Conservation (phyloP, 2,113 vertebrate species). For the Nycticebus coucang region DNA sequence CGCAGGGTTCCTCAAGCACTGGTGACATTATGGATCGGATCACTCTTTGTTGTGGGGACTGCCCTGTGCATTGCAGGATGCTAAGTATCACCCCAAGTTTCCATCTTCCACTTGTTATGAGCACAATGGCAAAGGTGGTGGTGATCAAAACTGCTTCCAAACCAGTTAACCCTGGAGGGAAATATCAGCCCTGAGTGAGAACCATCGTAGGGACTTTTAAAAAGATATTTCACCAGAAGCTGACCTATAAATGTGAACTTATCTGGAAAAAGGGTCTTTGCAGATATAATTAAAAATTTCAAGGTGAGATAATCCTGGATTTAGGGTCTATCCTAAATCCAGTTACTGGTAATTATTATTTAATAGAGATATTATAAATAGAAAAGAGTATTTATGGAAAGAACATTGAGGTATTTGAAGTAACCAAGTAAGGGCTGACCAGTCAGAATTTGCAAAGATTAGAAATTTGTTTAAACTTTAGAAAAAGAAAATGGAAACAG, state of each 20-base stretch:
- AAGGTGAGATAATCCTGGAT: not conserved
- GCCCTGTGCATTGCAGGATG: not conserved
- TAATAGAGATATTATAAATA: not conserved
- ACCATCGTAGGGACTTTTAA: not conserved
- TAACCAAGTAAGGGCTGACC: not conserved
- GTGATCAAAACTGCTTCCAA: not conserved
- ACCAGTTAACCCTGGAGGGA: not conserved
- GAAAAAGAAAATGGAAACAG: not conserved
- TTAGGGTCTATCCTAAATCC: not conserved
- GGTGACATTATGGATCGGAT: not conserved
- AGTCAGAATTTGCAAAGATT: not conserved
- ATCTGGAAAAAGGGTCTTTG: not conserved
- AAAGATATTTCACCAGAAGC: not conserved
- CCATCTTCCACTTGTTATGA: not conserved
- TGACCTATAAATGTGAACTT: not conserved
- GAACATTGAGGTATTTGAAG: not conserved
- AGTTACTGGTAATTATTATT: not conserved
- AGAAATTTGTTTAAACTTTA: not conserved
- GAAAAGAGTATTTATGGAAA: not conserved
- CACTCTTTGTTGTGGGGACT: not conserved
- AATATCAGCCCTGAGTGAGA: not conserved
- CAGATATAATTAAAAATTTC: not conserved
- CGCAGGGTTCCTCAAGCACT: not conserved
- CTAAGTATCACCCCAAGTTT: not conserved
- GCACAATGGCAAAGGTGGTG: not conserved